Evolutionary conservation across 2,888 invertebrate species (phyloP).

Genomic region (Orthosia incerta): DNA sequence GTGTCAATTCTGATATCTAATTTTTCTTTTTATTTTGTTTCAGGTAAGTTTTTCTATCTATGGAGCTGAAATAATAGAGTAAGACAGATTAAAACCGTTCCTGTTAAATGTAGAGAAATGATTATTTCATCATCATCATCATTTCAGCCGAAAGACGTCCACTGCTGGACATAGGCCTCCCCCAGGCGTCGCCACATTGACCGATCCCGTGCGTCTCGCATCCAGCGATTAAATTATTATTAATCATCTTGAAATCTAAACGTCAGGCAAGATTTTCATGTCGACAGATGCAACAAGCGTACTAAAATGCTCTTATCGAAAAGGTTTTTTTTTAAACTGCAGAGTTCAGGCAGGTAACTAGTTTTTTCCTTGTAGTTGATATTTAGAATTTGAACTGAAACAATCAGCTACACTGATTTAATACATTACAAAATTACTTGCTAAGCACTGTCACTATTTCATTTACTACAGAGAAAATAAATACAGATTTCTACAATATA

Average conservation of each 20-base stretch:
- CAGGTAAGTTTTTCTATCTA: slow-evolving; percentile 69
- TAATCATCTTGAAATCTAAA: no score
- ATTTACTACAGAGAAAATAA: neutral
- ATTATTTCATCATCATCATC: no score
- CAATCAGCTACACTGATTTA: no score
- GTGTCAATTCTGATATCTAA: neutral
- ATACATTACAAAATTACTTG: no score
- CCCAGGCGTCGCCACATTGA: no score
- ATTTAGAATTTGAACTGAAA: no score
- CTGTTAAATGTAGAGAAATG: slow-evolving; percentile 7
- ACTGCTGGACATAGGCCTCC: no score
- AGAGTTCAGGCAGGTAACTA: neutral
- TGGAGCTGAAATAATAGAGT: neutral
- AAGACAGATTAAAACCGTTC: no score
- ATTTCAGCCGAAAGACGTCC: no score
- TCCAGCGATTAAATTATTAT: no score
- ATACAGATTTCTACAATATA: neutral
- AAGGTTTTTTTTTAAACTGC: neutral
- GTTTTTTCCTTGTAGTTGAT: neutral
- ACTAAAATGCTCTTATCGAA: neutral
- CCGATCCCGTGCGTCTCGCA: no score
- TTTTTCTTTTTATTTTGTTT: slow-evolving; percentile 60
- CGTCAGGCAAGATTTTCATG: neutral
- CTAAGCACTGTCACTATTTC: neutral
- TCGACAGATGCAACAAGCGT: neutral